Conservation (phyloP, 2,888 invertebrate species). For the Idaea dimidiata region DNA sequence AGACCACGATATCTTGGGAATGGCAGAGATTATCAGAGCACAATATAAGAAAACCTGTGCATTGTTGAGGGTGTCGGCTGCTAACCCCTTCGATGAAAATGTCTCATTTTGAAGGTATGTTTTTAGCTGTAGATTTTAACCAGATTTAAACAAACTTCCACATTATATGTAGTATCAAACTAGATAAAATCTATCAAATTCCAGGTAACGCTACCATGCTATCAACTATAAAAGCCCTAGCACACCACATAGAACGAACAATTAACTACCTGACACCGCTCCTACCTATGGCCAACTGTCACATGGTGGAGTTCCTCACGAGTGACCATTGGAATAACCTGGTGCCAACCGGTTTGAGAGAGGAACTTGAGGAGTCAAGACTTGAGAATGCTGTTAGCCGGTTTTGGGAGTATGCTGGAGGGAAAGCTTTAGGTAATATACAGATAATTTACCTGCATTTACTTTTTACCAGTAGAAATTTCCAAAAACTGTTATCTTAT, state of each 20-base stretch:
- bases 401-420: slow-evolving; percentile 65
- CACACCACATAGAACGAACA: slow-evolving; percentile 69
- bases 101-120: slow-evolving; percentile 78
- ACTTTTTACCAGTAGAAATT: not conserved
- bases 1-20: slow-evolving; percentile 82
- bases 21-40: slow-evolving; percentile 83
- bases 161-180: too few species aligned
- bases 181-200: not conserved
- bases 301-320: slow-evolving; percentile 85
- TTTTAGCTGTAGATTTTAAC: slow-evolving; percentile 6
- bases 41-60: slow-evolving; percentile 86
- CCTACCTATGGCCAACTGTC: slow-evolving; percentile 85
- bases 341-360: slow-evolving; percentile 77
- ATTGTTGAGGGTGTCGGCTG: slow-evolving; percentile 81
- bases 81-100: slow-evolving; percentile 78
- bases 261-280: slow-evolving; percentile 80
- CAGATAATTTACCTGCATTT: not conserved
- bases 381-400: slow-evolving; percentile 64
- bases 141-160: not conserved
- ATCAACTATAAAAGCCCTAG: slow-evolving; percentile 41
- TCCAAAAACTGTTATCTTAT: too few species aligned
- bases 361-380: slow-evolving; percentile 67
- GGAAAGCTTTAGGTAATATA: slow-evolving; percentile 12
- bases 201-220: slow-evolving; percentile 37
- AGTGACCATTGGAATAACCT: slow-evolving; percentile 83